These are phyloP conservation scores for Drosophila persimilis DNA, from an alignment of 1,140 invertebrate species.

Conservation along the genomic window DNA sequence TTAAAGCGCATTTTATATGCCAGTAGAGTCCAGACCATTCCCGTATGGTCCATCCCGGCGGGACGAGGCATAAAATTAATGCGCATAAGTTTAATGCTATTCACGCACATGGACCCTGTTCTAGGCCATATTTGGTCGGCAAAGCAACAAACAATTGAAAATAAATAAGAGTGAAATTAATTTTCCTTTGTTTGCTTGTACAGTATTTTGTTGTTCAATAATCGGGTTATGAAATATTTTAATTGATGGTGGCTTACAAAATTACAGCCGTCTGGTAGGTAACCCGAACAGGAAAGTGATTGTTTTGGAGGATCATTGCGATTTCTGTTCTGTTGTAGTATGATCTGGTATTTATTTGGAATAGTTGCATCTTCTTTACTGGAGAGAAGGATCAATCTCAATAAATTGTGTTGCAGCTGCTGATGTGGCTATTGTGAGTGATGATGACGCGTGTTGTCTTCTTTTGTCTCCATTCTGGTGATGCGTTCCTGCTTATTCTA, in stretches of 20 bases:
- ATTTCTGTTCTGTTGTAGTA: too few relatives aligned
- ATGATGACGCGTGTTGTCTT: too few relatives aligned
- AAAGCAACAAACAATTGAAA: slow-evolving; percentile 63
- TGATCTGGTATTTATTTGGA: too few relatives aligned
- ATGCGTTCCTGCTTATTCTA: slow-evolving; percentile 4
- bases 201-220: slow-evolving; percentile 45
- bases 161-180: slow-evolving; percentile 60
- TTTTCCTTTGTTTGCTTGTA: slow-evolving; percentile 34
- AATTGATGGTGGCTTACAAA: slow-evolving; percentile 51
- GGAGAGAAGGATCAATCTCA: too few relatives aligned
- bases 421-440: not conserved
- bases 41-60: too few relatives aligned
- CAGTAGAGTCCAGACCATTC: slow-evolving; percentile 15
- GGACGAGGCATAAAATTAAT: slow-evolving; percentile 60
- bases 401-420: too few relatives aligned
- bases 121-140: slow-evolving; percentile 14
- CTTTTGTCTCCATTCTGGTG: not conserved
- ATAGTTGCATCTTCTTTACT: too few relatives aligned
- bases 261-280: not conserved
- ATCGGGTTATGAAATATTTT: slow-evolving; percentile 74
- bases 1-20: slow-evolving; percentile 70
- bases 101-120: slow-evolving; percentile 23
- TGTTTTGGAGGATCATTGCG: too few relatives aligned
- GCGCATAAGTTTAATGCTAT: slow-evolving; percentile 62
- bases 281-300: not conserved